Evolutionary conservation across 1,140 invertebrate species (phyloP), one percentile per base, ranked within the genome.

Genomic region (Drosophila gunungcola): DNA sequence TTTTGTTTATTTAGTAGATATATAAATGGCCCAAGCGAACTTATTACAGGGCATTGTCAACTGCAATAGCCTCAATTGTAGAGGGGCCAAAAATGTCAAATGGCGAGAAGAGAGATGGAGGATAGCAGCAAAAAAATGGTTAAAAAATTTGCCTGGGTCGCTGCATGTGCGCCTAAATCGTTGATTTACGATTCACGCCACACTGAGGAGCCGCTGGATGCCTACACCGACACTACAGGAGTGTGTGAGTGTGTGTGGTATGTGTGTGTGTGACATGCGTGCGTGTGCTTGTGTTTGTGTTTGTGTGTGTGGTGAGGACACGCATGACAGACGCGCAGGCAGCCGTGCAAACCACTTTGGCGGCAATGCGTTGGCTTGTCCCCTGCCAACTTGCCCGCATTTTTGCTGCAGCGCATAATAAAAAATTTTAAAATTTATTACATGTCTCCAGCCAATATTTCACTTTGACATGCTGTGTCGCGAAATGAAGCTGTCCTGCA

Each of bases 401-500:
- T 72, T 79, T 75, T 70, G 68, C 51, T 62, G 83, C 79, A 67
- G 76, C 60, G 60, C 75, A 83, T 89, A 83, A 82, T 76, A 90
- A 91, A 91, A 73, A 82, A 84, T 84, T 90, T 89, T 77, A 85
- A 91, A 91, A 89, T 91, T 91, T 91, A 91, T 91, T 91, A 91
- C 89, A 80, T 83, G 89, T 91, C 89, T 91, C 89, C 84, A 90
- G 89, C 89, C 89, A 91, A 91, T 91, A 91, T 91, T 91, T 91
- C 89, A 91, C 89, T 91, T 91, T 91, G 89, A 91, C 89, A 89
- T 91, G 80, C 84, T 64, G 79, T 78, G 89, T 91, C 89, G 84
- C 89, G 84, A 91, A 91, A 91, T 91, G 81, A 91, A 91, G 89
- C 89, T 91, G 89, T 91, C 29, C 29, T 32, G 29, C 29, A 32